Conservation (phyloP, 2,888 invertebrate genomes). For the Heliconius erato region DNA sequence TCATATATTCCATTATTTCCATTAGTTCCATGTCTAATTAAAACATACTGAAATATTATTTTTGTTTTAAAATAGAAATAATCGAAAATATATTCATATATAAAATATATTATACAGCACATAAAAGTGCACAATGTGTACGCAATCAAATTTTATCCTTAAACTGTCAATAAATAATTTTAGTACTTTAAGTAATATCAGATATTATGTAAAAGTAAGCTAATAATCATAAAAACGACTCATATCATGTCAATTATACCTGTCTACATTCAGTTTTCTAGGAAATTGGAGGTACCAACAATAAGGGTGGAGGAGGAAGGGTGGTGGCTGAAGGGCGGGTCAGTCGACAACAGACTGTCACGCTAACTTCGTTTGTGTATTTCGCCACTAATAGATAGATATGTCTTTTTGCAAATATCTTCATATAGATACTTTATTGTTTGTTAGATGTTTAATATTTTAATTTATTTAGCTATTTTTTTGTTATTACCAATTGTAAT, state of each 20-base stretch:
- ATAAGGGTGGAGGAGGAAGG: neutral
- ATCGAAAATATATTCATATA: too few species aligned
- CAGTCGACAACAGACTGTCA: constrained; percentile 32
- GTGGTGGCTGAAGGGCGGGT: constrained; percentile 13
- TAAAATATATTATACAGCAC: too few species aligned
- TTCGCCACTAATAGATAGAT: neutral
- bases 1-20: too few species aligned
- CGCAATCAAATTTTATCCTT: too few species aligned
- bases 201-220: neutral
- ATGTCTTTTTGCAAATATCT: neutral
- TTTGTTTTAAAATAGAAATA: too few species aligned
- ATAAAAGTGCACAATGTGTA: too few species aligned
- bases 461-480: too few species aligned
- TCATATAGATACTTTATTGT: neutral
- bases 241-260: neutral
- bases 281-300: constrained; percentile 20
- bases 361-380: constrained; percentile 7
- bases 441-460: too few species aligned
- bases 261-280: constrained; percentile 20
- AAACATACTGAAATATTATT: too few species aligned
- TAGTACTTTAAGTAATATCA: neutral
- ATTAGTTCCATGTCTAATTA: too few species aligned
- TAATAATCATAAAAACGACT: neutral
- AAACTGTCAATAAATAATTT: too few species aligned
- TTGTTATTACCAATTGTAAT: too few species aligned